Base-by-base conservation (phyloP, 2,113 vertebrate species). In the Pungitius pungitius region DNA sequence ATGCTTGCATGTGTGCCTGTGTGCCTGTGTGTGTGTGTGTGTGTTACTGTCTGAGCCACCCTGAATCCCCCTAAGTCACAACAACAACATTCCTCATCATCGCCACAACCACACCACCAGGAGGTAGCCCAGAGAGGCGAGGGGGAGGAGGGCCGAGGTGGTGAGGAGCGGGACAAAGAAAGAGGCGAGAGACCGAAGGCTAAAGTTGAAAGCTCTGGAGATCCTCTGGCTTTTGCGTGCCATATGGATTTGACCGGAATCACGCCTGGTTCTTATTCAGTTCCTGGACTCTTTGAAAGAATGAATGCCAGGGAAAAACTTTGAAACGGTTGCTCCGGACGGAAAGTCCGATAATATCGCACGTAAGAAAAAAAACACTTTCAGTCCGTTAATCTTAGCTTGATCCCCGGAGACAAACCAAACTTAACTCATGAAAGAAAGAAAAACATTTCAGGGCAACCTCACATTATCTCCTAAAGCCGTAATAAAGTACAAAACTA, bases 21-120 rank as follows among this genome's bases (percentile, higher is more conserved):
- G 73, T 52, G 69, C 57, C 35, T 51, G 49, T 51, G 47, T 22
- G 47, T 74, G 69, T 30, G 43, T 33, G 57, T 70, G 77, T 61
- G 61, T 37, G 81, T 81, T 86, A 84, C 84, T 80, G 87, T 85
- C 80, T 87, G 80, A 87, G 84, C 86, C 81, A 78, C 82, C 73
- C 73, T 65, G 80, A 85, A 77, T 73, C 76, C 76, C 75, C 72
- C 55, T 60, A 80, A 89, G 79, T 89, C 88, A 89, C 82, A 90
- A 92, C 84, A 91, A 89, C 89, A 92, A 88, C 87, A 91, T 91
- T 91, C 83, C 86, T 86, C 74, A 75, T 88, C 82, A 87, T 64
- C 26, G 77, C 80, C 73, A 69, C 77, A 73, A 90, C 88, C 85
- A 79, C 67, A 77, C 75, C 83, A 75, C 75, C 67, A 15, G 78